Conservation (phyloP, 1,140 invertebrate genomes). For the Nautilus pompilius region DNA sequence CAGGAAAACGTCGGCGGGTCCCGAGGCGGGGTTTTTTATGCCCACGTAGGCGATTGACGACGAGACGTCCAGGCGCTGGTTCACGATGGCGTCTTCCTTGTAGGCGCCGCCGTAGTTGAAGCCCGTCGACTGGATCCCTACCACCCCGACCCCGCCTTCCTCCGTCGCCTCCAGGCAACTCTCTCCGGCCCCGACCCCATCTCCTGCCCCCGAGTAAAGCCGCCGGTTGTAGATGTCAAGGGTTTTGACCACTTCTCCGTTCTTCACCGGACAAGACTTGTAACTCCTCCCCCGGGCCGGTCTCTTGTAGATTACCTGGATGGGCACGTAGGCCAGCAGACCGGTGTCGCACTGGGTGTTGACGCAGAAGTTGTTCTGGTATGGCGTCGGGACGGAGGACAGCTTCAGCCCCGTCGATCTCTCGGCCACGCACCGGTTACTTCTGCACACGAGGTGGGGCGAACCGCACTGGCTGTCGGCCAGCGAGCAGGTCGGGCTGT, state of each 20-base stretch:
- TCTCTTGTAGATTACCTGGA: conserved; percentile 32
- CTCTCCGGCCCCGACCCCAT: neutral
- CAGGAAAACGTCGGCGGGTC: too few relatives aligned
- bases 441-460: neutral
- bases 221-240: conserved; percentile 32
- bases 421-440: neutral
- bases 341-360: conserved; percentile 34
- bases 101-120: conserved; percentile 45
- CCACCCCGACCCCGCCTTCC: neutral
- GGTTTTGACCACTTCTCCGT: conserved; percentile 19
- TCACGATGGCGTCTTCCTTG: conserved; percentile 43
- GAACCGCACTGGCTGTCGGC: neutral
- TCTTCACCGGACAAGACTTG: conserved; percentile 32
- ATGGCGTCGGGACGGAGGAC: too few relatives aligned
- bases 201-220: conserved; percentile 2
- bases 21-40: conserved; percentile 32
- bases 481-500: conserved; percentile 12
- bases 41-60: conserved; percentile 36
- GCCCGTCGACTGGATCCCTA: conserved; percentile 27
- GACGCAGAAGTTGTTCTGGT: conserved; percentile 33
- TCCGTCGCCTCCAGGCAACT: neutral
- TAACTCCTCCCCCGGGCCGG: conserved; percentile 26
- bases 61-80: conserved; percentile 34
- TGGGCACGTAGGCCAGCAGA: conserved; percentile 39
- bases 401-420: too few relatives aligned